Evolutionary conservation across 1,140 invertebrate species (phyloP).

Genomic region (Conus betulinus): DNA sequence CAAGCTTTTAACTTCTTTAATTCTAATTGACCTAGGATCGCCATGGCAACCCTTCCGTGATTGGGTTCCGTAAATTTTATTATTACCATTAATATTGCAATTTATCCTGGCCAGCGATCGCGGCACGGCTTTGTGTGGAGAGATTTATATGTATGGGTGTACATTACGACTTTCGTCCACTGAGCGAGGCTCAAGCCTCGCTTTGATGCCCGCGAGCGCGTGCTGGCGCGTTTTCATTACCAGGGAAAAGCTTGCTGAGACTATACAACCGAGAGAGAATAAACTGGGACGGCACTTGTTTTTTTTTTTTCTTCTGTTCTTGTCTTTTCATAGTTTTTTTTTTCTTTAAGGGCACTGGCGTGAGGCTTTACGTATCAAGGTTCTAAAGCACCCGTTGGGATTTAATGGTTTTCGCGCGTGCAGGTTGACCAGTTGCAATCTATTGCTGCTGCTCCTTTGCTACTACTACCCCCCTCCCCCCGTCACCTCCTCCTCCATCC

Average conservation of each 20-base stretch:
- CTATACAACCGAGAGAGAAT: not conserved
- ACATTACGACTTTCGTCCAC: constrained; percentile 30
- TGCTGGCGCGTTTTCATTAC: constrained; percentile 34
- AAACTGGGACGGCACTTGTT: not conserved
- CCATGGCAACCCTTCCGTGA: constrained; percentile 42
- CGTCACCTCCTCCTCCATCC: not conserved
- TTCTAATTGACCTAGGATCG: constrained; percentile 36
- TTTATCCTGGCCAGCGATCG: constrained; percentile 33
- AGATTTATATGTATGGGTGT: constrained; percentile 41
- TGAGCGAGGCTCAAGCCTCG: not conserved
- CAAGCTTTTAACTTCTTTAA: constrained; percentile 41
- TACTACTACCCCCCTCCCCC: not conserved
- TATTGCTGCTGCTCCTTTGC: not conserved
- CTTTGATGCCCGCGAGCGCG: not conserved
- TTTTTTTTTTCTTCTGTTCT: not conserved
- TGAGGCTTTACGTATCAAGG: not conserved
- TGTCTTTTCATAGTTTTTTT: not conserved
- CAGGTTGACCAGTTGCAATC: not conserved
- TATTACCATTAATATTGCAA: constrained; percentile 44
- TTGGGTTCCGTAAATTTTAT: constrained; percentile 42
- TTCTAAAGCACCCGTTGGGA: not conserved
- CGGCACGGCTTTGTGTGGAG: constrained; percentile 26
- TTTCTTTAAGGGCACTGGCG: not conserved
- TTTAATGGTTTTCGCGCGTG: constrained; percentile 10
- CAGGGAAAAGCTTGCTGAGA: not conserved